Base-by-base conservation (phyloP, 2,797 vertebrate genomes). In the Vultur gryphus region DNA sequence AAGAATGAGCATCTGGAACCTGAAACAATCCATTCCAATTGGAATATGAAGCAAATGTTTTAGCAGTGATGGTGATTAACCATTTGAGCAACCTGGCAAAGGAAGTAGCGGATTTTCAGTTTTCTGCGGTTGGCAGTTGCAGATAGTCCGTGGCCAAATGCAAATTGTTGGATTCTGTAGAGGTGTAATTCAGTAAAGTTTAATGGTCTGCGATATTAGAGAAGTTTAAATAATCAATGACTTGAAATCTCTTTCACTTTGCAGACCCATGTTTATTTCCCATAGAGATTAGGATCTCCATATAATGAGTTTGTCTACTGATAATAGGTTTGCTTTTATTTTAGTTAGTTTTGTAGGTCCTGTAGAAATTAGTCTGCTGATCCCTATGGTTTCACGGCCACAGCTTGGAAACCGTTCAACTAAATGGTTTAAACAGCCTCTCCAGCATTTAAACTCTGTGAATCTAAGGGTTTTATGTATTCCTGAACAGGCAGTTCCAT, bases 321-420 rank as follows among this genome's bases (percentile, higher is more conserved):
- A 58, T 93, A 94, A 85, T 69, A 78, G 88, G 37, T 69, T 96
- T 91, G 72, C 61, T 84, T 97, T 90, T 86, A 81, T 93, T 94
- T 88, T 65, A 81, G 76, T 67, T 90, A 78, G 54, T 76, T 97
- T 86, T 72, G 46, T 81, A 89, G 73, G 55, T 87, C 64, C 59
- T 72, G 58, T 57, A 72, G 77, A 93, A 95, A 89, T 92, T 25
- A 88, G 65, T 59, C 41, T 81, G 65, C 49, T 93, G 79, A 84
- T 89, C 71, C 52, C 52, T 66, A 43, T 49, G 69, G 49, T 76
- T 95, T 96, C 91, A 71, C 49, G 76, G 69, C 52, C 37, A 39
- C 57, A 71, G 28, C 64, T 91, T 95, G 76, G 69, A 92, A 94
- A 84, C 37, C 12, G 9, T 64, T 93, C 80, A 94, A 12, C 61